Base-by-base conservation (phyloP, 2,888 invertebrate genomes). In the Hydriomena furcata region DNA sequence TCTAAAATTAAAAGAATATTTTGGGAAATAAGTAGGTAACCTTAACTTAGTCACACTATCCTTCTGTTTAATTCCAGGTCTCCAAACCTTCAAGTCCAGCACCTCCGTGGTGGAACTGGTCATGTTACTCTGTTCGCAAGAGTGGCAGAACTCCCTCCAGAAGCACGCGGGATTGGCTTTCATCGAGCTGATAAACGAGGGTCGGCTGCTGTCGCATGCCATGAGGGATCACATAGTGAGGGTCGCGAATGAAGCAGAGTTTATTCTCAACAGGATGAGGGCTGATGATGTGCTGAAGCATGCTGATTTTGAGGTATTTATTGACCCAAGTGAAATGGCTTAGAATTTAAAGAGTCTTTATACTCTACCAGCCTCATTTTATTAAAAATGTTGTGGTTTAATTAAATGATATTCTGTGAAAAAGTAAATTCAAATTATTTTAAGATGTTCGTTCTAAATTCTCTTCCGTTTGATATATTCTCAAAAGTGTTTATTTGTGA, bases 131-230 rank as follows among this genome's bases (percentile, higher is more conserved):
- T 99, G 99, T 86, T 99, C 99, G 0, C 99, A 99, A 89, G 99
- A 99, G 88, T 99, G 99, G 99, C 99, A 99, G 91, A 99, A 99
- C 90, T 99, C 99, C 0, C 91, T 99, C 38, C 99, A 99, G 87
- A 99, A 99, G 89, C 99, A 99, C 84, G 99, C 99, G 0, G 99
- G 99, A 0, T 92, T 99, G 17, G 99, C 99, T 2, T 99, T 99
- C 87, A 99, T 99, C 65, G 99, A 99, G 84, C 93, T 99, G 34
- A 99, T 99, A 71, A 99, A 99, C 76, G 99, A 99, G 90, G 99
- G 99, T 44, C 93, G 99, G 41, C 91, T 99, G 60, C 91, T 99
- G 61, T 99, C 99, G 1, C 99, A 99, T 81, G 99, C 99, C 13
- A 99, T 99, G 95, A 94, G 99, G 71, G 99, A 99, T 84, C 99